phyloP scores from a whole-genome alignment of 1,140 invertebrate genomes.

The Platorchestia sp. region DNA sequence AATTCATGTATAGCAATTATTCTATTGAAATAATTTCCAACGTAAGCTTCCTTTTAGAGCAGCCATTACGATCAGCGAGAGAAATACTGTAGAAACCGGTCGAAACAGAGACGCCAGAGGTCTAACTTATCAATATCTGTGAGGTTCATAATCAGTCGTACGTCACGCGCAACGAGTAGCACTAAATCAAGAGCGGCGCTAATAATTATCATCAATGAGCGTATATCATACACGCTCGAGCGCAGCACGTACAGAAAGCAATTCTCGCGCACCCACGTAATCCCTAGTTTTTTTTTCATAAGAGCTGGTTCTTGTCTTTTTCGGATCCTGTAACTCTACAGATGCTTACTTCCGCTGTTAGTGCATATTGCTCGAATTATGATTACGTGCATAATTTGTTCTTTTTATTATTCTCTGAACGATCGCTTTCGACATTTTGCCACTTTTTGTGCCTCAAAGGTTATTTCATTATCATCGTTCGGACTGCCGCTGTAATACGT shows the following conservation, averaged over 20 bases:
- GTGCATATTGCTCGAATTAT: neutral
- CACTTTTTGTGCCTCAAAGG: too few species aligned
- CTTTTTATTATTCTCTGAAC: neutral
- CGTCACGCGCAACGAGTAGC: neutral
- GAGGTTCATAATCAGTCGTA: neutral
- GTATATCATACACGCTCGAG: constrained; percentile 5
- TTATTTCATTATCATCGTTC: too few species aligned
- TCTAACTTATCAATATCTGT: neutral
- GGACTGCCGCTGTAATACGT: too few species aligned
- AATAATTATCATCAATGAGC: constrained; percentile 31
- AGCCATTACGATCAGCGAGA: neutral
- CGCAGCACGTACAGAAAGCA: neutral
- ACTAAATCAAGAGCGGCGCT: constrained; percentile 4
- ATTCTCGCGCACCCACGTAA: neutral
- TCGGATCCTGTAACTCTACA: neutral
- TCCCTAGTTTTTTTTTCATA: neutral
- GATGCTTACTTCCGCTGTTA: neutral
- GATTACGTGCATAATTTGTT: neutral
- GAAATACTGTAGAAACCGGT: neutral
- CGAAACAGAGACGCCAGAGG: neutral
- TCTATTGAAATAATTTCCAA: neutral
- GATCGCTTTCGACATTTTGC: too few species aligned
- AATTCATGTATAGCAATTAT: neutral
- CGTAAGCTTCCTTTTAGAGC: neutral
- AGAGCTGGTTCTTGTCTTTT: neutral